phyloP scores from a whole-genome alignment of 2,888 invertebrate genomes.

The Acholoe squamosa region DNA sequence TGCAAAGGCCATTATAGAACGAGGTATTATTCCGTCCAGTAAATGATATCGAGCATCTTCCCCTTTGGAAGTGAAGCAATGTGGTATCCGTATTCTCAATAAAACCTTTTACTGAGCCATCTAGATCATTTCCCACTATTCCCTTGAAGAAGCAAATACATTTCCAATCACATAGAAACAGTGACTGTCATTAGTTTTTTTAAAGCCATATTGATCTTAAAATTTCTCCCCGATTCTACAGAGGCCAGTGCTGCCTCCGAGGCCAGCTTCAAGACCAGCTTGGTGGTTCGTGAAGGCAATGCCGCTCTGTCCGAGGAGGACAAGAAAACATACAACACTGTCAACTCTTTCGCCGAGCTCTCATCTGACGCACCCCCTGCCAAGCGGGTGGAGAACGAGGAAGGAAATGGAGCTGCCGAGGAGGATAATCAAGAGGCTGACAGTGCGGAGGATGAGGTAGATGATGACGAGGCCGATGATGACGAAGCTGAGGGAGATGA shows the following conservation, averaged over 20 bases:
- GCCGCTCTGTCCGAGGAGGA: slow-evolving; percentile 87
- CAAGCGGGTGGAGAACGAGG: slow-evolving; percentile 29
- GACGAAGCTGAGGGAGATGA: slow-evolving; percentile 30
- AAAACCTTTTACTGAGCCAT: no score
- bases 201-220: not conserved
- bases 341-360: slow-evolving; percentile 78
- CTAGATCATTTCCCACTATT: no score
- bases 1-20: no score
- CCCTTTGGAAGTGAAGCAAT: no score
- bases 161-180: no score
- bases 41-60: no score
- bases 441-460: slow-evolving; percentile 61
- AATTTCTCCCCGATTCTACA: slow-evolving; percentile 82
- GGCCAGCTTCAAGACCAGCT: slow-evolving; percentile 88
- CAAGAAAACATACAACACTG: slow-evolving; percentile 76
- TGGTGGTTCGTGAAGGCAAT: slow-evolving; percentile 92
- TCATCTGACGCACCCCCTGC: slow-evolving; percentile 53
- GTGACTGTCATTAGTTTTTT: not conserved
- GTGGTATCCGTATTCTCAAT: no score
- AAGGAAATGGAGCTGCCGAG: slow-evolving; percentile 51
- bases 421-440: slow-evolving; percentile 63
- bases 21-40: no score
- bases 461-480: slow-evolving; percentile 60
- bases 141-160: no score
- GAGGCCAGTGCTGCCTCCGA: slow-evolving; percentile 92